A percentile compares a stretch with the other conserved stretches of the same genome.
These are phyloP conservation scores for Thaumetopoea pityocampa DNA, from an alignment of 1,140 invertebrate genomes.

Conservation along the genomic window DNA sequence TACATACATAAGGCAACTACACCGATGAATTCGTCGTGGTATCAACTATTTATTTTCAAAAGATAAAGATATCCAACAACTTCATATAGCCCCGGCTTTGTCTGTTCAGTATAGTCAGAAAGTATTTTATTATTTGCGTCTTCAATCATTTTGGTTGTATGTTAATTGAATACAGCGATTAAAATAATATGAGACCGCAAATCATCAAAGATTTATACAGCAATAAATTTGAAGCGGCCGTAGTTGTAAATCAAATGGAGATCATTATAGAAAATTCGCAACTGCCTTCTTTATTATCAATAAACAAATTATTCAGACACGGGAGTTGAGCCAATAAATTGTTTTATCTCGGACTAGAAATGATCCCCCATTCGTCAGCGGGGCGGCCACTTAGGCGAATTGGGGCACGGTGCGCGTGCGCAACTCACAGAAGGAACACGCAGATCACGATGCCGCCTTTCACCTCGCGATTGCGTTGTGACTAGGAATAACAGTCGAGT, in stretches of 20 bases:
- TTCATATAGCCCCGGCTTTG: too few relatives aligned
- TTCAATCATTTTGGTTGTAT: too few relatives aligned
- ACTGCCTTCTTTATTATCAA: constrained; percentile 13
- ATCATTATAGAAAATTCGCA: neutral
- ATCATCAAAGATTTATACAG: neutral
- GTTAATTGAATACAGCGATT: neutral
- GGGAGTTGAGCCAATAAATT: constrained; percentile 20
- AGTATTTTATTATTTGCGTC: too few relatives aligned
- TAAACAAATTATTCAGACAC: constrained; percentile 26
- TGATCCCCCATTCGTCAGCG: constrained; percentile 41
- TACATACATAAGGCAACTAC: too few relatives aligned
- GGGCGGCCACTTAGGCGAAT: constrained; percentile 40
- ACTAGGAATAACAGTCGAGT: constrained; percentile 6
- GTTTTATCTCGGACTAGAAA: constrained; percentile 20
- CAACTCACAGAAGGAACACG: constrained; percentile 21
- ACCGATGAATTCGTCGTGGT: too few relatives aligned
- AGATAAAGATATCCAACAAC: too few relatives aligned
- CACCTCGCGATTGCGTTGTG: constrained; percentile 32
- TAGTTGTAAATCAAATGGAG: constrained; percentile 1
- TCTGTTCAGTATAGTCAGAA: too few relatives aligned
- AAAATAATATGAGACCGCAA: neutral
- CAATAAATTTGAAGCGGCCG: constrained; percentile 1
- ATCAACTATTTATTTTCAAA: too few relatives aligned
- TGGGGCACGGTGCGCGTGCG: constrained; percentile 29
- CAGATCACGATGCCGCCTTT: constrained; percentile 35